A percentile compares a stretch with the other conserved stretches of the same genome.
phyloP scores from a whole-genome alignment of 2,113 vertebrate species.

The Manacus vitellinus region DNA sequence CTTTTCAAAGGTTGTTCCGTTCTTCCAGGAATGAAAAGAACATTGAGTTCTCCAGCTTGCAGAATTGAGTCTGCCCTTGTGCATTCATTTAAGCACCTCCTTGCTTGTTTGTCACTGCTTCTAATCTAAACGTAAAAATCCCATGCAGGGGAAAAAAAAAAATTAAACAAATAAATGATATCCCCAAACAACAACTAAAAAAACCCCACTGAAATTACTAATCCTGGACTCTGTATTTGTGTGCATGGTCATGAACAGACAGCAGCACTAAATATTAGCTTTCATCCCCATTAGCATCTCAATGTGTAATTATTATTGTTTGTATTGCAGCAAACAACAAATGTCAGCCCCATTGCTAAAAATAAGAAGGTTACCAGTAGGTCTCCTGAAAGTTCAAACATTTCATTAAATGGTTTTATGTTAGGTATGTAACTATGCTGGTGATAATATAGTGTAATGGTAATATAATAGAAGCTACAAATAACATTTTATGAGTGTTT shows the following conservation, averaged over 20 bases:
- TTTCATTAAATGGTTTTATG: conserved; percentile 60
- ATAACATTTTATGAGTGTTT: conserved; percentile 40
- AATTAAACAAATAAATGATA: background rate
- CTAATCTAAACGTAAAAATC: background rate
- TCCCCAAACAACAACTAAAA: background rate
- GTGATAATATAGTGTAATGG: conserved; percentile 56
- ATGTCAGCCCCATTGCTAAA: background rate
- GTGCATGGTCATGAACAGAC: background rate
- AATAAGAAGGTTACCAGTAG: conserved; percentile 18
- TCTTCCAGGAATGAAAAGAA: background rate
- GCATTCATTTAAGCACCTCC: background rate
- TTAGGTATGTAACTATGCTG: conserved; percentile 34
- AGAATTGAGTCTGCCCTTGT: background rate
- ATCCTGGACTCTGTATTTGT: background rate
- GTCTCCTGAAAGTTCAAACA: conserved; percentile 50
- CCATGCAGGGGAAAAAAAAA: background rate
- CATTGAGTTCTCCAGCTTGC: background rate
- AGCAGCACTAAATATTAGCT: conserved; percentile 10
- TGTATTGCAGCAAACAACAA: conserved; percentile 16
- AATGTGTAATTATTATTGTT: conserved; percentile 58
- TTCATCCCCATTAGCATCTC: conserved; percentile 10
- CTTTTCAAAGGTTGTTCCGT: background rate
- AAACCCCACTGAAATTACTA: background rate
- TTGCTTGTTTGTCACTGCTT: background rate
- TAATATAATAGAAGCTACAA: conserved; percentile 68